Percentiles rank a stretch among this genome's conserved stretches.
These are phyloP conservation scores for Nesoenas mayeri DNA, from an alignment of 2,113 vertebrate genomes.

Conservation along the genomic window DNA sequence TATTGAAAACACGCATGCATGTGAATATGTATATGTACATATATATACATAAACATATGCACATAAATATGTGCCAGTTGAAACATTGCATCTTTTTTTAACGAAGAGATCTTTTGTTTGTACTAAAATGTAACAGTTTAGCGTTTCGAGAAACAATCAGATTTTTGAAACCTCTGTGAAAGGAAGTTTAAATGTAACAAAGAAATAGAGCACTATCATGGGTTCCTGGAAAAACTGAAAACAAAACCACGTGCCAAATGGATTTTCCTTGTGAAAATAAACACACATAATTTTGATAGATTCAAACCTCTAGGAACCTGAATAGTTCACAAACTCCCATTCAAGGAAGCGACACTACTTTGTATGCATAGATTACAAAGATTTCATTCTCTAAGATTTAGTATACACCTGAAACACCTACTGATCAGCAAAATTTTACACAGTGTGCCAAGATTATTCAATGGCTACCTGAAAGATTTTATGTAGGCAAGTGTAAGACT, in stretches of 20 bases:
- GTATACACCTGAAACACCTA: background rate
- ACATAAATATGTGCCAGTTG: background rate
- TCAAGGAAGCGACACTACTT: background rate
- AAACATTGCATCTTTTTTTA: background rate
- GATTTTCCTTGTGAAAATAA: background rate
- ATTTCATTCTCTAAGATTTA: background rate
- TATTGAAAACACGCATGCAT: background rate
- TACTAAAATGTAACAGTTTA: background rate
- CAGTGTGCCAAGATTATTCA: background rate
- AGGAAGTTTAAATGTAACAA: background rate
- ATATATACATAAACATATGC: background rate
- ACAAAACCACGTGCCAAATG: background rate
- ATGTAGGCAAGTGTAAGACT: background rate
- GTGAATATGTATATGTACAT: background rate
- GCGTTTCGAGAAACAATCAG: background rate
- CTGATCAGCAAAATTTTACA: background rate
- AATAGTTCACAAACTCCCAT: background rate
- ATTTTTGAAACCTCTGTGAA: background rate
- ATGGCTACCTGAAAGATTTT: background rate
- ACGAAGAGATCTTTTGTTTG: background rate
- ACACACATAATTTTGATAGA: background rate
- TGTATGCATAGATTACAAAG: background rate
- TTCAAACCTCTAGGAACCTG: background rate
- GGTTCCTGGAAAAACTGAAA: background rate
- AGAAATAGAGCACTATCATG: background rate